Base-by-base conservation (phyloP, 1,140 invertebrate genomes). In the Bombus cullumanus region DNA sequence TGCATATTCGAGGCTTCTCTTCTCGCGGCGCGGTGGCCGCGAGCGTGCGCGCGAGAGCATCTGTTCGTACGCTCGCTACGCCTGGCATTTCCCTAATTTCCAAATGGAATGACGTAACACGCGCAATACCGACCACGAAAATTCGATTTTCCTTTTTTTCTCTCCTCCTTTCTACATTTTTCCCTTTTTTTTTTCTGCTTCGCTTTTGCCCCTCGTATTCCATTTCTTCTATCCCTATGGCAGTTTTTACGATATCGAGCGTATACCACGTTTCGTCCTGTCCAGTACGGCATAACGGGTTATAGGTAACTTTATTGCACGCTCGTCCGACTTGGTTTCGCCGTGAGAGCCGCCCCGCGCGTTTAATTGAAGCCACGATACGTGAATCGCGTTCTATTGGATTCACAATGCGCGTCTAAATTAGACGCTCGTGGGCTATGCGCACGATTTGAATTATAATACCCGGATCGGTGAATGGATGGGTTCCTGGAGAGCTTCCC, bases 21-120 rank as follows among this genome's bases (percentile, higher is more conserved):
- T 28, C 81, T 83, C 53, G 66, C 57, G 72, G 31, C 41, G 22
- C 15, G 15, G 37, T 71, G 25, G 66, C 31, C 37, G 37, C 68
- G 15, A 34, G 18, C 68, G 15, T 18, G n/a, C n/a, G 28, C 62
- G 62, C 43, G 37, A 9, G 59, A 53, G 18, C 47, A 53, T 53
- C 47, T 73, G 12, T 41, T 59, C 57, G 57, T 59, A 59, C 57
- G 57, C 59, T 62, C 59, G 59, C 59, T 62, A 62, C 59, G 59
- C 62, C n/a, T 66, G 75, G 37, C 83, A 75, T 86, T 86, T 89
- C 85, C 72, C 74, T 86, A 81, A 88, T 85, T 79, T 81, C 73
- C 77, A 89, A 88, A 78, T 66, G 74, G 64, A 82, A 81, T 86
- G 86, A 88, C 68, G 66, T 86, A 86, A 85, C 77, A 39, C 37